Percentiles rank a stretch among this genome's conserved stretches.
These are phyloP conservation scores for Malurus melanocephalus DNA, from an alignment of 2,113 vertebrate genomes.

Conservation along the genomic window DNA sequence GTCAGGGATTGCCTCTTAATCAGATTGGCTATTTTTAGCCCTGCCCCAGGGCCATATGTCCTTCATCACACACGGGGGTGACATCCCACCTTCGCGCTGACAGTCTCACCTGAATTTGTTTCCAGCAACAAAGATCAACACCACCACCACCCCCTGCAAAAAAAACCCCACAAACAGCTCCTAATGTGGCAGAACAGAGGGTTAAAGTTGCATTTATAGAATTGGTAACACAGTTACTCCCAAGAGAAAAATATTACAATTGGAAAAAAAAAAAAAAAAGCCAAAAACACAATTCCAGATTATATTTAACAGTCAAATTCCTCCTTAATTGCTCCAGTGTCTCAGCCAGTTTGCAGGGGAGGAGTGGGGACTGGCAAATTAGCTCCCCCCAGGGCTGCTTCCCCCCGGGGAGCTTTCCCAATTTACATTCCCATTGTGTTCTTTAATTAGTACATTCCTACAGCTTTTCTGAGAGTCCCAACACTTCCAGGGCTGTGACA, in stretches of 20 bases:
- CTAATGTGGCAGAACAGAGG: neutral
- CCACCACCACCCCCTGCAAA: fast-evolving
- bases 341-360: conserved; percentile 62
- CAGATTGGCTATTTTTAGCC: fast-evolving
- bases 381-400: conserved; percentile 49
- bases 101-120: neutral
- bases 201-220: conserved; percentile 31
- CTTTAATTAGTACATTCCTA: conserved; percentile 67
- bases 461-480: conserved; percentile 58
- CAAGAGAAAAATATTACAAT: conserved; percentile 59
- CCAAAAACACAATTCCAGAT: conserved; percentile 50
- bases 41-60: neutral
- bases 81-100: neutral
- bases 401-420: conserved; percentile 50
- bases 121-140: neutral
- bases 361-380: conserved; percentile 53
- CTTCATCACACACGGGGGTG: neutral
- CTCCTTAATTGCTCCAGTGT: conserved; percentile 56
- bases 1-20: neutral
- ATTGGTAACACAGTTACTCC: conserved; percentile 43
- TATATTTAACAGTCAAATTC: conserved; percentile 66
- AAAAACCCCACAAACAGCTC: neutral
- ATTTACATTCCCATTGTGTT: conserved; percentile 67
- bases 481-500: conserved; percentile 53
- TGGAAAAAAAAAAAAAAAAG: neutral